Evolutionary conservation across 2,113 vertebrate genomes (phyloP).

Genomic region (Amphiprion percula): DNA sequence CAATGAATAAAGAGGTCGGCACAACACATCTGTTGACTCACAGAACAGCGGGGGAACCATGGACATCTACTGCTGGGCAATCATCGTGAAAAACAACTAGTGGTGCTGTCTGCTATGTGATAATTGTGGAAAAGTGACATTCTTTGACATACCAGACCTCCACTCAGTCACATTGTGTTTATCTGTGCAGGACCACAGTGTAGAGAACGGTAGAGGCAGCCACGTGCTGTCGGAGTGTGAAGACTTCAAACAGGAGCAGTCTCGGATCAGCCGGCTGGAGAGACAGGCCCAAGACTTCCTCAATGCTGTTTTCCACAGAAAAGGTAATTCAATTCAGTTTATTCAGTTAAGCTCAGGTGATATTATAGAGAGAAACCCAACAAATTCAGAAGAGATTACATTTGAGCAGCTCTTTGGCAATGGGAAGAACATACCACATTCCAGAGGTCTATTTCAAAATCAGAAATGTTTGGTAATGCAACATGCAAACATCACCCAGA

Average conservation of each 20-base stretch:
- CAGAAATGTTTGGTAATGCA: too few species aligned
- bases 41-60: not conserved
- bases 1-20: not conserved
- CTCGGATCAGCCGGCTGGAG: constrained; percentile 94
- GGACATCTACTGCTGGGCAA: not conserved
- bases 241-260: constrained; percentile 92
- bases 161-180: constrained; percentile 2
- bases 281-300: constrained; percentile 98
- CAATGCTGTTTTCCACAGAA: constrained; percentile 99
- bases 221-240: constrained; percentile 90
- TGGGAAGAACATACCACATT: too few species aligned
- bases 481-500: too few species aligned
- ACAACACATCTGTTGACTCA: not conserved
- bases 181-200: constrained; percentile 88
- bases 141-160: not conserved
- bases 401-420: too few species aligned
- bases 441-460: too few species aligned
- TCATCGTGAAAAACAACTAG: not conserved
- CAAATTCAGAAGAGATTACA: too few species aligned
- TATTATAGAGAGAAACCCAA: too few species aligned
- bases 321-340: constrained; percentile 83
- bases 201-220: constrained; percentile 87
- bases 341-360: too few species aligned
- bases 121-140: not conserved
- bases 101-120: not conserved